phyloP scores from a whole-genome alignment of 2,888 invertebrate genomes.

The Eucriotettix oculatus region DNA sequence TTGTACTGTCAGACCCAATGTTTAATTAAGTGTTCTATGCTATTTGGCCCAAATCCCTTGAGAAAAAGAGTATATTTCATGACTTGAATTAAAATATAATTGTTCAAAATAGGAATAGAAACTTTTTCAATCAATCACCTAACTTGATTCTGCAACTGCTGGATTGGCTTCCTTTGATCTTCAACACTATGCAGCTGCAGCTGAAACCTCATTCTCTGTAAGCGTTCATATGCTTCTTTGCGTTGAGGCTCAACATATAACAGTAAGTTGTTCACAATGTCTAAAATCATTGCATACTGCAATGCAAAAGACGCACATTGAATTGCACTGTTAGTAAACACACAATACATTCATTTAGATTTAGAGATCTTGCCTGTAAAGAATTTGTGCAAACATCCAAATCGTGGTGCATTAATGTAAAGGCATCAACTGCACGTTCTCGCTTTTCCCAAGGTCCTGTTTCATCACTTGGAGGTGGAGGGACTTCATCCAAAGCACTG shows the following conservation, averaged over 20 bases:
- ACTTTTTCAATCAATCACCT: conserved; percentile 19
- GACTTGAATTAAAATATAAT: no score
- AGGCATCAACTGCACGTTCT: conserved; percentile 85
- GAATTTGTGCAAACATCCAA: conserved; percentile 96
- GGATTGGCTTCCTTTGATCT: conserved; percentile 82
- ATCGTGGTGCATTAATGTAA: conserved; percentile 96
- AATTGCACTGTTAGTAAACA: not conserved
- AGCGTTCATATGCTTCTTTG: conserved; percentile 72
- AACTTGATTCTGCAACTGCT: conserved; percentile 68
- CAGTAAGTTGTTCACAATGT: conserved; percentile 92
- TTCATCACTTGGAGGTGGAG: conserved; percentile 53
- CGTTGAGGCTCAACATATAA: conserved; percentile 92
- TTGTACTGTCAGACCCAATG: no score
- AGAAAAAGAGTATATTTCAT: no score
- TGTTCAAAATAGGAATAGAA: no score
- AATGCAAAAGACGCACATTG: not conserved
- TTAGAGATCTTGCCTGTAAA: conserved; percentile 38
- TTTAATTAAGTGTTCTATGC: no score
- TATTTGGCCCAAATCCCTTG: no score
- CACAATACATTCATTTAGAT: no score
- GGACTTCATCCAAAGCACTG: conserved; percentile 41
- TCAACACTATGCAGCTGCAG: conserved; percentile 79
- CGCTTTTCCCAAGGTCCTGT: conserved; percentile 60
- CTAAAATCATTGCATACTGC: conserved; percentile 89
- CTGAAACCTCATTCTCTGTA: conserved; percentile 88